Conservation (phyloP, 2,888 invertebrate genomes). For the Brachypalpus laphriformis region DNA sequence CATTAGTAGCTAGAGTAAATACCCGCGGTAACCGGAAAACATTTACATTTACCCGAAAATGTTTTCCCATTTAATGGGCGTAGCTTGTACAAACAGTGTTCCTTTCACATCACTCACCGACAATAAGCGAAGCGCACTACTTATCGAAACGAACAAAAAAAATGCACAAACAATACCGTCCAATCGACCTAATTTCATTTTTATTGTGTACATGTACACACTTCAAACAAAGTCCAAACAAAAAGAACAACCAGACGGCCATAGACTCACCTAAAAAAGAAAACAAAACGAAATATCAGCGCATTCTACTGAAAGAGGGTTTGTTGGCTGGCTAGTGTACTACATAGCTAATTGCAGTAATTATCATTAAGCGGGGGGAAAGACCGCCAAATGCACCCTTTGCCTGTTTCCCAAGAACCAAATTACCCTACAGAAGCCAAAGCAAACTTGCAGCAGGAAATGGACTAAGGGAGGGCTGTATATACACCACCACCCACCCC, state of each 20-base stretch:
- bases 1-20: neutral
- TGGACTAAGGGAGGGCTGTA: neutral
- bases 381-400: constrained; percentile 23
- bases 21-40: neutral
- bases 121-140: constrained; percentile 4
- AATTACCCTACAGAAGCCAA: constrained; percentile 35
- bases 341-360: constrained; percentile 53
- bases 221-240: constrained; percentile 43
- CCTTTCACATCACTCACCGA: constrained; percentile 24
- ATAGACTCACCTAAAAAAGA: neutral
- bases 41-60: neutral
- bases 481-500: neutral
- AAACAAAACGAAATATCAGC: constrained; percentile 3
- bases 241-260: constrained; percentile 27
- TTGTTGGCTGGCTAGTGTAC: constrained; percentile 7
- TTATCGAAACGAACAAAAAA: constrained; percentile 24
- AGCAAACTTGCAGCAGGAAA: neutral
- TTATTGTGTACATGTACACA: constrained; percentile 11
- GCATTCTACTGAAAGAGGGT: constrained; percentile 16
- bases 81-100: constrained; percentile 17
- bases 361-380: constrained; percentile 31
- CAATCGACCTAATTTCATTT: constrained; percentile 60
- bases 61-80: constrained; percentile 28
- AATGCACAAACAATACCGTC: constrained; percentile 20
- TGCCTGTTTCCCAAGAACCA: constrained; percentile 3